phyloP scores from a whole-genome alignment of 1,140 invertebrate species.

The Spodoptera frugiperda region DNA sequence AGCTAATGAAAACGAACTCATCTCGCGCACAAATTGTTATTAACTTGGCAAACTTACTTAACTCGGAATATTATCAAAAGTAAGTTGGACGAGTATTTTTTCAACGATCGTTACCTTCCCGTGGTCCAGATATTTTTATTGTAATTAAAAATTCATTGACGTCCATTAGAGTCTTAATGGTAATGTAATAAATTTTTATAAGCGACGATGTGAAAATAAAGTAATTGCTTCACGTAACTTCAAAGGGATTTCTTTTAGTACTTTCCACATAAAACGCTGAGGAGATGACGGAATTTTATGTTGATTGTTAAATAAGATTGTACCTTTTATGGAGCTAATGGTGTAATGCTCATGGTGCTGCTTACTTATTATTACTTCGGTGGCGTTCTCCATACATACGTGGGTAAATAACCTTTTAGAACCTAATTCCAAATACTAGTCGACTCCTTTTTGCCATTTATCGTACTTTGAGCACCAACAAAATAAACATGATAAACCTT shows the following conservation, averaged over 20 bases:
- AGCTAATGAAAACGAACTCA: constrained; percentile 32
- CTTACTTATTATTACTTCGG: neutral
- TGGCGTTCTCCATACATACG: no score
- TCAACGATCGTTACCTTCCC: constrained; percentile 21
- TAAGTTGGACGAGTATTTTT: constrained; percentile 16
- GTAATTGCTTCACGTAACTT: constrained; percentile 21
- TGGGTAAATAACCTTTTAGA: no score
- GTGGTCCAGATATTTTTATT: constrained; percentile 26
- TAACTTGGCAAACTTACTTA: constrained; percentile 36
- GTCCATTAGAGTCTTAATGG: constrained; percentile 35
- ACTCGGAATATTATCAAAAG: constrained; percentile 20
- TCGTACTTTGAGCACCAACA: no score
- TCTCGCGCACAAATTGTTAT: constrained; percentile 36
- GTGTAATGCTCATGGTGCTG: neutral
- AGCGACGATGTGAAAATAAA: constrained; percentile 26
- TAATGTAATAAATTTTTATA: constrained; percentile 31
- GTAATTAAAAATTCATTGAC: constrained; percentile 34
- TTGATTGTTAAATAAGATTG: constrained; percentile 7
- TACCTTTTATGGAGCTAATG: constrained; percentile 5
- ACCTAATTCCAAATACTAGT: no score
- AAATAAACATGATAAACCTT: no score
- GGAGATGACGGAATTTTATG: constrained; percentile 11
- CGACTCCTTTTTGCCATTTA: no score
- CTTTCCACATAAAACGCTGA: constrained; percentile 4
- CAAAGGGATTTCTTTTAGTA: constrained; percentile 18